A percentile compares a stretch with the other conserved stretches of the same genome.
These are phyloP conservation scores for Notodonta ziczac DNA, from an alignment of 2,888 invertebrate genomes.

Conservation along the genomic window DNA sequence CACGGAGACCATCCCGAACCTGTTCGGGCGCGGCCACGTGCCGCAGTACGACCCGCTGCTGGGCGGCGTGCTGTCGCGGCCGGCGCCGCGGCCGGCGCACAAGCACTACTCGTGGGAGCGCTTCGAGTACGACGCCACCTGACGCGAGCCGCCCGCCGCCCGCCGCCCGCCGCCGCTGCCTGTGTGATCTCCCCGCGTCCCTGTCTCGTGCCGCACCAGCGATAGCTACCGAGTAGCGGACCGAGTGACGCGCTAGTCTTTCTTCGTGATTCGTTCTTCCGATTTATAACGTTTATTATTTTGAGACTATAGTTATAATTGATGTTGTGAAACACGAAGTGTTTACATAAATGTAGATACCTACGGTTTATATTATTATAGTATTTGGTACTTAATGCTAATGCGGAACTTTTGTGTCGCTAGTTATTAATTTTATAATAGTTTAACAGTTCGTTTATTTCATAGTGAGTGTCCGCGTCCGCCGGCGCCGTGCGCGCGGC, in stretches of 20 bases:
- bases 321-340: constrained; percentile 69
- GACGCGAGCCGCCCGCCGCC: constrained; percentile 55
- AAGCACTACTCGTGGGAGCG: constrained; percentile 90
- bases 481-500: constrained; percentile 53
- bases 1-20: constrained; percentile 73
- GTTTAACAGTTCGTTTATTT: constrained; percentile 62
- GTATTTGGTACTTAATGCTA: constrained; percentile 73
- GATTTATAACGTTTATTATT: constrained; percentile 60
- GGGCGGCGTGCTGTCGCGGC: constrained; percentile 86
- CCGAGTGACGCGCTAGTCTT: constrained; percentile 63
- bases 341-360: constrained; percentile 59
- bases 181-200: constrained; percentile 47
- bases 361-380: constrained; percentile 50
- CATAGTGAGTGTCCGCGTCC: constrained; percentile 61
- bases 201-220: constrained; percentile 20
- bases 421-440: constrained; percentile 64
- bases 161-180: constrained; percentile 38
- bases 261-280: constrained; percentile 69
- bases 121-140: constrained; percentile 88
- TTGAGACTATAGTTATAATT: constrained; percentile 47
- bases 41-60: constrained; percentile 89
- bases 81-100: constrained; percentile 86
- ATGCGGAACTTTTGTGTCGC: constrained; percentile 73
- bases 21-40: constrained; percentile 77
- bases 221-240: constrained; percentile 54